These are phyloP conservation scores for Oeneis ivallda DNA, from an alignment of 2,888 invertebrate genomes.

Conservation along the genomic window DNA sequence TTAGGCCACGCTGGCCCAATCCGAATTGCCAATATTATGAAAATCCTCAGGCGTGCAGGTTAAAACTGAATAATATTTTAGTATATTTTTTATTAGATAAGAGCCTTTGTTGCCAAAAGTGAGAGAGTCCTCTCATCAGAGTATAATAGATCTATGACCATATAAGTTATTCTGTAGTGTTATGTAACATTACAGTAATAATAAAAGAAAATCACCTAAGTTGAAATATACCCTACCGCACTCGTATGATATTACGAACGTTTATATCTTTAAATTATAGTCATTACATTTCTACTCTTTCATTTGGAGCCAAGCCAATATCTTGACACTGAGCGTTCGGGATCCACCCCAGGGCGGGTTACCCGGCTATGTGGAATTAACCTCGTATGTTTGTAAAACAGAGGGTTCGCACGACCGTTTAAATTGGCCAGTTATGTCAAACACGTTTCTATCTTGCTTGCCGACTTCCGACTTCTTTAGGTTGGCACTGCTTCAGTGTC, in stretches of 20 bases:
- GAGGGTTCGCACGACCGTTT: slow-evolving; percentile 20
- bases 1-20: too few species aligned
- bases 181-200: neutral
- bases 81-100: too few species aligned
- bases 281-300: slow-evolving; percentile 43
- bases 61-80: too few species aligned
- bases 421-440: slow-evolving; percentile 24
- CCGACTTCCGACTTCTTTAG: slow-evolving; percentile 17
- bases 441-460: slow-evolving; percentile 12
- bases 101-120: neutral
- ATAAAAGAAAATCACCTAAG: slow-evolving; percentile 9
- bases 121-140: too few species aligned
- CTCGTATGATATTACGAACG: slow-evolving; percentile 22
- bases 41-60: too few species aligned
- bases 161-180: neutral
- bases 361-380: slow-evolving; percentile 31
- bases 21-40: too few species aligned
- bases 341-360: slow-evolving; percentile 30
- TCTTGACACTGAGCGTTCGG: slow-evolving; percentile 38
- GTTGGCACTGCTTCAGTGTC: slow-evolving; percentile 11
- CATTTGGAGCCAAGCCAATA: slow-evolving; percentile 45
- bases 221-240: slow-evolving; percentile 21
- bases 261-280: slow-evolving; percentile 38
- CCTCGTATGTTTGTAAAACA: slow-evolving; percentile 25
- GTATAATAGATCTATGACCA: too few species aligned